These are phyloP conservation scores for Fopius arisanus DNA, from an alignment of 1,140 invertebrate species.

Conservation along the genomic window DNA sequence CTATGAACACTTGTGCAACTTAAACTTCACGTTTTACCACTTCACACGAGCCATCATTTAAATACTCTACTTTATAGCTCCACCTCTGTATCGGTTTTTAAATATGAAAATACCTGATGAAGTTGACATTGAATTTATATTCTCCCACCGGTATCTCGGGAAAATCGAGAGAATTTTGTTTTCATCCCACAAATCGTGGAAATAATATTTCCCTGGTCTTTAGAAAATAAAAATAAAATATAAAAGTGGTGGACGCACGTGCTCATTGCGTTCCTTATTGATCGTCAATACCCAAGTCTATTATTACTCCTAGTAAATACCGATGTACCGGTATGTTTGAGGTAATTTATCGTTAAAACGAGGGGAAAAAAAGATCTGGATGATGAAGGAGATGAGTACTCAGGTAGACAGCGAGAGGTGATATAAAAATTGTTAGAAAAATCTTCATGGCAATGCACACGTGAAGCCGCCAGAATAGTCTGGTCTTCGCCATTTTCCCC, in stretches of 20 bases:
- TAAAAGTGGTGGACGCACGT: slow-evolving; percentile 21
- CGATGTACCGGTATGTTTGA: slow-evolving; percentile 18
- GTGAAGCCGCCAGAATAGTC: slow-evolving; percentile 31
- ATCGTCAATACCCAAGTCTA: slow-evolving; percentile 21
- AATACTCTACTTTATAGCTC: neutral
- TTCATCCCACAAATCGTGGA: neutral
- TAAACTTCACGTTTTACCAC: neutral
- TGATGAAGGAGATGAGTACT: neutral
- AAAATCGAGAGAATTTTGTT: neutral
- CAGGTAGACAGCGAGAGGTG: neutral
- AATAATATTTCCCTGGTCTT: neutral
- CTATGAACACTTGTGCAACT: too few species aligned
- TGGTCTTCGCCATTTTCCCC: slow-evolving; percentile 55
- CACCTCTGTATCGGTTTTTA: neutral
- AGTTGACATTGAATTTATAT: neutral
- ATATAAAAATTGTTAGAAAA: slow-evolving; percentile 8
- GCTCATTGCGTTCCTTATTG: slow-evolving; percentile 31
- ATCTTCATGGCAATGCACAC: slow-evolving; percentile 6
- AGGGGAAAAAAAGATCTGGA: slow-evolving; percentile 5
- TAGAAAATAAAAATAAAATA: neutral
- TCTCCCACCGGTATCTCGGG: neutral
- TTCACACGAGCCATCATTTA: neutral
- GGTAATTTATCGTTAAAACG: slow-evolving; percentile 8
- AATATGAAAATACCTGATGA: neutral
- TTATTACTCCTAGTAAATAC: slow-evolving; percentile 30